A percentile compares a stretch with the other conserved stretches of the same genome.
Evolutionary conservation across 2,888 invertebrate species (phyloP).

Genomic region (Brachypalpus laphriformis): DNA sequence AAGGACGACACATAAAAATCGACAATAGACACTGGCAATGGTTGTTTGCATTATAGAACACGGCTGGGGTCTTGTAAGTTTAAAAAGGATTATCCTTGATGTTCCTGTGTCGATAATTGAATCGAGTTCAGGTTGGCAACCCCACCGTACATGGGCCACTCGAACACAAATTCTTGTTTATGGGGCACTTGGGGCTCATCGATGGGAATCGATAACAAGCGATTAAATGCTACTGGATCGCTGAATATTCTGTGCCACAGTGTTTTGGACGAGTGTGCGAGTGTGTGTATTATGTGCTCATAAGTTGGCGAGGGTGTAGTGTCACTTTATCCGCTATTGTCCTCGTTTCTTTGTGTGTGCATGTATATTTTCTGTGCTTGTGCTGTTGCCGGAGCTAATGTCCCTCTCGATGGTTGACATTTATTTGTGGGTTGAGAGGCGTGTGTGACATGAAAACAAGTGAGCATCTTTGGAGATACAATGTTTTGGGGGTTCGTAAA

Average conservation of each 20-base stretch:
- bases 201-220: conserved; percentile 69
- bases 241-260: conserved; percentile 19
- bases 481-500: conserved; percentile 37
- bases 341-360: conserved; percentile 24
- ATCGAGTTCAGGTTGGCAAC: conserved; percentile 65
- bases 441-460: conserved; percentile 52
- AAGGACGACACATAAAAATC: conserved; percentile 51
- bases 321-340: conserved; percentile 27
- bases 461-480: conserved; percentile 46
- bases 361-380: conserved; percentile 3
- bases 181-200: conserved; percentile 68
- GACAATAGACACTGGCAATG: conserved; percentile 47
- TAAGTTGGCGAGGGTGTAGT: conserved; percentile 10
- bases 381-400: conserved; percentile 36
- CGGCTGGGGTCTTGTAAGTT: conserved; percentile 65
- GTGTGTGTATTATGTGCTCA: background rate
- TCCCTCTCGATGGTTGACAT: conserved; percentile 51
- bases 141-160: conserved; percentile 33
- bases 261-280: too few species aligned
- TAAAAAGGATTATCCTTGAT: conserved; percentile 69
- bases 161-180: conserved; percentile 68
- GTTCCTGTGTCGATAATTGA: conserved; percentile 70
- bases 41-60: conserved; percentile 63
- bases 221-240: conserved; percentile 65
- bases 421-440: conserved; percentile 38